These are phyloP conservation scores for Lepidurus arcticus DNA, from an alignment of 1,140 invertebrate genomes.

Conservation along the genomic window DNA sequence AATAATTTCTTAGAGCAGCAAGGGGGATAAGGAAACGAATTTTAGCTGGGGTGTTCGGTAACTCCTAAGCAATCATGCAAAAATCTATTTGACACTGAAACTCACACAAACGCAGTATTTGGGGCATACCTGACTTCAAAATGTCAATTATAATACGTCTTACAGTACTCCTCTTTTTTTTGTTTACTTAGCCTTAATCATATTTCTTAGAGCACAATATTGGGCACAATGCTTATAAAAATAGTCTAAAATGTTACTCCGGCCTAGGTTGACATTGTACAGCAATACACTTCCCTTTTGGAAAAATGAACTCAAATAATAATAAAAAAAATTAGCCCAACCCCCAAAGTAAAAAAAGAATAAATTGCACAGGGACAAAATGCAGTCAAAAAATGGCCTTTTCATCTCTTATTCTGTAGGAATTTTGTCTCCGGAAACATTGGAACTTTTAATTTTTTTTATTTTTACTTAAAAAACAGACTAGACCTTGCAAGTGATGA, in stretches of 20 bases:
- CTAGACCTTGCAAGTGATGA: slow-evolving; percentile 19
- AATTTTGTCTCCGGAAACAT: not conserved
- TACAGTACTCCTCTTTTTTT: not conserved
- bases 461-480: slow-evolving; percentile 4
- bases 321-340: not conserved
- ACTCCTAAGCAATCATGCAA: not conserved
- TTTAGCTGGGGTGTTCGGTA: not conserved
- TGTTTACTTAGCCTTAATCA: slow-evolving; percentile 1
- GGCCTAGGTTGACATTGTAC: slow-evolving; percentile 6
- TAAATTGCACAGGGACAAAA: not conserved
- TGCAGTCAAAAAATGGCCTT: not conserved
- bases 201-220: slow-evolving; percentile 18
- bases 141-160: not conserved
- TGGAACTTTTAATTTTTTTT: not conserved
- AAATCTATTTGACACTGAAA: not conserved
- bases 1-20: not conserved
- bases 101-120: slow-evolving; percentile 7
- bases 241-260: slow-evolving; percentile 15
- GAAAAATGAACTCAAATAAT: not conserved
- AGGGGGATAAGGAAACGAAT: not conserved
- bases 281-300: not conserved
- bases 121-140: not conserved
- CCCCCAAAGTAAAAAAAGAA: not conserved
- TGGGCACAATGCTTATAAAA: slow-evolving; percentile 2
- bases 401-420: not conserved